These are phyloP conservation scores for Trichonephila clavata DNA, from an alignment of 1,140 invertebrate species.

Conservation along the genomic window DNA sequence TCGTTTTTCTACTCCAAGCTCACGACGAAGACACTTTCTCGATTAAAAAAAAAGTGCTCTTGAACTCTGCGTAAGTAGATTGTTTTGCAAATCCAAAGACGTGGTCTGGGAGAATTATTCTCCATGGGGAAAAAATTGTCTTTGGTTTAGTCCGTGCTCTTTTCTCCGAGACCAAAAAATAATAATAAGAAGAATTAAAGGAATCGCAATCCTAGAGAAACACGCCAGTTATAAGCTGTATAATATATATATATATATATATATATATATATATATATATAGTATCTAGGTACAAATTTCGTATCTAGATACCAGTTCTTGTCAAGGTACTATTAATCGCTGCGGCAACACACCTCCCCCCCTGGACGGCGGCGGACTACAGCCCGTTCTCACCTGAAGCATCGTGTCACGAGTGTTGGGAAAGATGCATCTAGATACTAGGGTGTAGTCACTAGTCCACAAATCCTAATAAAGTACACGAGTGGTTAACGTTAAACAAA, in stretches of 20 bases:
- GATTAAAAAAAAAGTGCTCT: conserved; percentile 36
- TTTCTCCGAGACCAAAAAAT: not conserved
- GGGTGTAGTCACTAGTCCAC: not conserved
- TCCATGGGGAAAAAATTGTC: not conserved
- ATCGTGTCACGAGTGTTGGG: not conserved
- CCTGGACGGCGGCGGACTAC: not conserved
- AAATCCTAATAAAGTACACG: too few species aligned
- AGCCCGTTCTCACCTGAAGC: not conserved
- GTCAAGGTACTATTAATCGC: too few species aligned
- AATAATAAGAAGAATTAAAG: not conserved
- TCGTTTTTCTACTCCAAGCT: not conserved
- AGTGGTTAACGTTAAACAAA: too few species aligned
- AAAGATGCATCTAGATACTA: not conserved
- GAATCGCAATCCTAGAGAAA: not conserved
- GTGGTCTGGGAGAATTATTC: not conserved
- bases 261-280: too few species aligned
- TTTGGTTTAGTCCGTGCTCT: not conserved
- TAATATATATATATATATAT: too few species aligned
- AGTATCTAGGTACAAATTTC: too few species aligned
- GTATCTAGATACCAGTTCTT: too few species aligned
- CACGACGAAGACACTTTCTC: not conserved
- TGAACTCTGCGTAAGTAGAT: not conserved
- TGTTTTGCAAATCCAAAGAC: not conserved
- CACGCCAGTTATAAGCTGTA: not conserved
- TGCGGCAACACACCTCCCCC: too few species aligned